These are phyloP conservation scores for Clarias platycephalus DNA, from an alignment of 2,797 vertebrate genomes.

Conservation along the genomic window DNA sequence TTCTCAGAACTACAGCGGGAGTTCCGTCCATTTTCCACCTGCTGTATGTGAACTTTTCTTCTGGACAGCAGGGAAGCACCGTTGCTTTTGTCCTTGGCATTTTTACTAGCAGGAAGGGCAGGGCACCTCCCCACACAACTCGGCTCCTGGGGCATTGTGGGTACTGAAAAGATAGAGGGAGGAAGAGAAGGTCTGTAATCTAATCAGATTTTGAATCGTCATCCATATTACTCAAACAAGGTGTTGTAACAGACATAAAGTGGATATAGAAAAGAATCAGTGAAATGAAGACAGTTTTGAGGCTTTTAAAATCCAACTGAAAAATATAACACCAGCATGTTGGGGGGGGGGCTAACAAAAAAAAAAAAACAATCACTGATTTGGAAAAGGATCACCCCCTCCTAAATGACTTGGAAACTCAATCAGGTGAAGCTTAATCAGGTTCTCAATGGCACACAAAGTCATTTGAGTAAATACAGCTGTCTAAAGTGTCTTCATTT, in stretches of 20 bases:
- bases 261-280: no score
- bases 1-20: constrained; percentile 73
- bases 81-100: constrained; percentile 71
- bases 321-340: no score
- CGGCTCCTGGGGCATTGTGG: constrained; percentile 68
- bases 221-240: neutral
- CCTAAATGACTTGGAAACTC: no score
- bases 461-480: no score
- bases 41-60: constrained; percentile 44
- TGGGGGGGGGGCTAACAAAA: no score
- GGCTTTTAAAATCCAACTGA: no score
- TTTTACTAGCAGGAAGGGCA: constrained; percentile 62
- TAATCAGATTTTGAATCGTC: neutral
- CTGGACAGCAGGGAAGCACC: constrained; percentile 56
- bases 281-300: no score
- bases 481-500: no score
- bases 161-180: constrained; percentile 52
- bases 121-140: constrained; percentile 35
- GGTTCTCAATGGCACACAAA: no score
- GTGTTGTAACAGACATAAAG: neutral
- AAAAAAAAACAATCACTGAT: no score
- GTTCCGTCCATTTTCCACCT: constrained; percentile 48
- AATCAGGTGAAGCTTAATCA: no score
- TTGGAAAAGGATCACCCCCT: no score
- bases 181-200: constrained; percentile 24